Evolutionary conservation across 2,113 vertebrate genomes (phyloP), one percentile per base, ranked within the genome.

Genomic region (Megaleporinus macrocephalus): DNA sequence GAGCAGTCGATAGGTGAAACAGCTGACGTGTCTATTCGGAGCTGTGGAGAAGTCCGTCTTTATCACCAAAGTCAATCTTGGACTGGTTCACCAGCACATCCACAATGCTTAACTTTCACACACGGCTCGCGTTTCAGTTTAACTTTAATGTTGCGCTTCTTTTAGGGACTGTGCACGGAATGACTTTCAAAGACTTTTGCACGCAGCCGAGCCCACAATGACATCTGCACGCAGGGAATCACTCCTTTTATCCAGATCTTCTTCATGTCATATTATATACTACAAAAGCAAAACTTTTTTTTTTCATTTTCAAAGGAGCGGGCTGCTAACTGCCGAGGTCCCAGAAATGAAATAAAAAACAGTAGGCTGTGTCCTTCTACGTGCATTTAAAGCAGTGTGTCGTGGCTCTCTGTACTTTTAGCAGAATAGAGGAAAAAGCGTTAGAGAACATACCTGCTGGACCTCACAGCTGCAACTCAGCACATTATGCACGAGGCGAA

Each of bases 391-490:
- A 66, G 29, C 22, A 29, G 16, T 27, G 30, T 72, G 68, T 15
- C 41, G 41, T 30, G n/a, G 9, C 44, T 33, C 62, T 73, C 15
- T n/a, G 1, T n/a, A 12, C 69, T 80, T 85, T 73, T 44, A 81
- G 44, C 68, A 75, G 49, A 57, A 49, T 16, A 70, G 41, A 55
- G 6, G 55, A n/a, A 4, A 83, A 77, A 80, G 27, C 68, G 68
- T 69, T 62, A 63, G 62, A 41, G 41, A 74, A 73, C 85, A 71
- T 94, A 95, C 94, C 94, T 95, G 91, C 86, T 85, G 63, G 79
- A 92, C 90, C 90, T 90, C 84, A 86, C 89, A 91, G 93, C 90
- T 93, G 92, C 92, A 89, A 89, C 88, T 90, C 91, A 90, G 84
- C 91, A 92, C 89, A 90, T 92, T 87, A n/a, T 89, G 84, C 84